Base-by-base conservation (phyloP, 2,113 vertebrate genomes). In the Saccopteryx bilineata region DNA sequence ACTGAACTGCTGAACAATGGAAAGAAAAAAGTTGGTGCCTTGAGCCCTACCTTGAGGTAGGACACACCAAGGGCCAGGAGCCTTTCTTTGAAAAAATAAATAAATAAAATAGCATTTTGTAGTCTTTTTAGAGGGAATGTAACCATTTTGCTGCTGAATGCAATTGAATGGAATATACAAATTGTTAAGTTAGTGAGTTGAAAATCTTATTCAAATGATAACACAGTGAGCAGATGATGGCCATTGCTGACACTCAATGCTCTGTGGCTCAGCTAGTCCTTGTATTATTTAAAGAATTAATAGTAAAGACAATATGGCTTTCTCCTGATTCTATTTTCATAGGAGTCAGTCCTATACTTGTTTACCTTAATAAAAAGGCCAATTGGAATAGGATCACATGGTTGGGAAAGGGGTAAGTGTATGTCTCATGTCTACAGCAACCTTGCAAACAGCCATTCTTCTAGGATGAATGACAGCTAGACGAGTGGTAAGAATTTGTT, bases 141-240 rank as follows among this genome's bases (percentile, higher is more conserved):
- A 99, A 99, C 99, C 99, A 99, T 99, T 99, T 99, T 99, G 99
- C 99, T 99, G 99, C 99, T 99, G 99, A 93, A 88, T 96, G 90
- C 52, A 85, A 84, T 91, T 74, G 83, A 94, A 89, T 71, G 94
- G 84, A 97, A 95, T 75, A 91, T 13, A 21, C 74, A 94, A 39
- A 88, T 39, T 88, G 17, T 93, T 79, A 95, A 71, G 17, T 60
- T 52, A 58, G 72, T 80, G 63, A 84, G 87, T 68, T 83, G 61
- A 85, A 9, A 65, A 80, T 76, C 60, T 96, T 58, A 61, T 94
- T 94, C 94, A 94, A 96, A 78, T 88, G 75, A 95, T 76, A 83
- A 78, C 81, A 90, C 52, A 86, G 72, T 94, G 91, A 95, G 48
- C 88, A 91, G 85, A 79, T 78, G 66, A 82, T 65, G 56, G 92